Conservation (phyloP, 2,888 invertebrate species). For the Auanema sp. region DNA sequence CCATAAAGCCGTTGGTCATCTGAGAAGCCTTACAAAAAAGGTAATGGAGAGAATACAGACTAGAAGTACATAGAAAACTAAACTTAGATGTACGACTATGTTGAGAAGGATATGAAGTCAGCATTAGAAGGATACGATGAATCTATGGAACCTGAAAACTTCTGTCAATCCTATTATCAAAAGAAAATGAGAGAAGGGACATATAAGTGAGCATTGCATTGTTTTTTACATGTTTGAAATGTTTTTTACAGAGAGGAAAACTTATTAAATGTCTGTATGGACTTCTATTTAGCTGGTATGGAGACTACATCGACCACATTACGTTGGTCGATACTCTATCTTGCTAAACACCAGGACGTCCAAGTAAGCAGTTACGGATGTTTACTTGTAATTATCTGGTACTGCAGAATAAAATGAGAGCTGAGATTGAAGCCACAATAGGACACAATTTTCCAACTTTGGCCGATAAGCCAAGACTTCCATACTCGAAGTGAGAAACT, state of each 20-base stretch:
- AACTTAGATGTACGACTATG: constrained; percentile 15
- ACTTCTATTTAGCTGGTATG: constrained; percentile 19
- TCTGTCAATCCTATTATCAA: constrained; percentile 16
- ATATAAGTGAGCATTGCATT: constrained; percentile 3
- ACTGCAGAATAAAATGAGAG: constrained; percentile 32
- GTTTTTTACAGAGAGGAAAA: constrained; percentile 10
- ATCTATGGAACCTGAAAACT: constrained; percentile 11
- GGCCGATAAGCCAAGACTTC: constrained; percentile 31
- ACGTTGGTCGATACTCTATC: constrained; percentile 36
- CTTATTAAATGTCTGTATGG: constrained; percentile 14
- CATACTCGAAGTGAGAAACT: constrained; percentile 25
- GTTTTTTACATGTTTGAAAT: not conserved
- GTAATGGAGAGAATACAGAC: not conserved
- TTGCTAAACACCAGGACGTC: constrained; percentile 36
- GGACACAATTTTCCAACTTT: constrained; percentile 30
- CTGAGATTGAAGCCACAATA: constrained; percentile 27
- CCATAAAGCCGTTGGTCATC: constrained; percentile 8
- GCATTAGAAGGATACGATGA: constrained; percentile 10
- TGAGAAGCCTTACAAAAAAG: no score
- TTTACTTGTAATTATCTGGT: no score
- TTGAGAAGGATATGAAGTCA: constrained; percentile 13
- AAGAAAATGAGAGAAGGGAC: constrained; percentile 9
- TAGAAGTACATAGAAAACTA: not conserved
- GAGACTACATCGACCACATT: constrained; percentile 25
- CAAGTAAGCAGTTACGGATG: no score